Percentiles rank a stretch among this genome's conserved stretches.
These are phyloP conservation scores for Antheraea mylitta DNA, from an alignment of 1,140 invertebrate genomes.

Conservation along the genomic window DNA sequence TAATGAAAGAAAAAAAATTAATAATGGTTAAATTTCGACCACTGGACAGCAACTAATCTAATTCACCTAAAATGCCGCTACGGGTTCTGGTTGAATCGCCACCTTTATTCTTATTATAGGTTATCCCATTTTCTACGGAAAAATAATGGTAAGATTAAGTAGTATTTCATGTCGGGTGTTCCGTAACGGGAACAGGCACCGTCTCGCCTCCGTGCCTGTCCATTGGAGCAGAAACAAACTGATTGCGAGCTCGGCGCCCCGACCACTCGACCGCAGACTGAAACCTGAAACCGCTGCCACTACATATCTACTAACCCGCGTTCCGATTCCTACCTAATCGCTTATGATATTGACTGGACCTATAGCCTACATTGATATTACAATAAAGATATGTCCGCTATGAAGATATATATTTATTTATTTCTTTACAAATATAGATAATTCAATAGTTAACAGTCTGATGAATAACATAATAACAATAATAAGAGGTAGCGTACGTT, in stretches of 20 bases:
- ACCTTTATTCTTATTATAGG: background rate
- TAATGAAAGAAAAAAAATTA: no score
- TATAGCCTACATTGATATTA: slow-evolving; percentile 12
- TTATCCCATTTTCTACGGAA: background rate
- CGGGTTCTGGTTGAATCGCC: background rate
- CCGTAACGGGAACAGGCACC: slow-evolving; percentile 28
- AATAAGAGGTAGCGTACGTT: no score
- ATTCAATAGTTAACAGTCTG: background rate
- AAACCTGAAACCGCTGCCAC: slow-evolving; percentile 35
- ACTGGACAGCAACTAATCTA: no score
- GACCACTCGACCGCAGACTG: slow-evolving; percentile 46
- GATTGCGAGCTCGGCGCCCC: slow-evolving; percentile 41
- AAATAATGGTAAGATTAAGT: background rate
- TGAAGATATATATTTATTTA: background rate
- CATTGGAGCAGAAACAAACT: slow-evolving; percentile 37
- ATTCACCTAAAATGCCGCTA: no score
- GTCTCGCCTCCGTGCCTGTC: slow-evolving; percentile 20
- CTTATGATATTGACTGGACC: slow-evolving; percentile 15
- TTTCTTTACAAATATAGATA: background rate
- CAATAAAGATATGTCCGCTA: background rate
- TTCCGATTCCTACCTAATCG: slow-evolving; percentile 16
- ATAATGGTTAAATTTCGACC: no score
- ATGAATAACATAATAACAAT: no score
- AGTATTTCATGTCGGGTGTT: slow-evolving; percentile 16
- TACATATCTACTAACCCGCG: slow-evolving; percentile 23